phyloP scores from a whole-genome alignment of 2,888 invertebrate genomes.

The Cancer borealis region DNA sequence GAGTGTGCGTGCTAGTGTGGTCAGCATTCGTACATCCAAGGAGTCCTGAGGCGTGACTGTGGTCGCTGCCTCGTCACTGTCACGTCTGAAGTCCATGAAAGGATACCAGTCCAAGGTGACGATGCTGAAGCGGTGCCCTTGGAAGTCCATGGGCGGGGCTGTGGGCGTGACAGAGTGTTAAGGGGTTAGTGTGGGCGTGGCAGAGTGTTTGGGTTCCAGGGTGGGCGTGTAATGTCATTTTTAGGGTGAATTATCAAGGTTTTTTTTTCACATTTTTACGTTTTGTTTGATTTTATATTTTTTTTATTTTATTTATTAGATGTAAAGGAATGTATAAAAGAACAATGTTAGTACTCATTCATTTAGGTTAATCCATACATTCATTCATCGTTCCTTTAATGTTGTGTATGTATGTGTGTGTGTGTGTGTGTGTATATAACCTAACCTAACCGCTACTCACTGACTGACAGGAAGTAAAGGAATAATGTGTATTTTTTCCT shows the following conservation, averaged over 20 bases:
- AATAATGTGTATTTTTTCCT: too few species aligned
- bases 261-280: too few species aligned
- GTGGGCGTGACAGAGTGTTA: background rate
- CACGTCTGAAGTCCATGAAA: constrained; percentile 17
- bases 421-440: too few species aligned
- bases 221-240: background rate
- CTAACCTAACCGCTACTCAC: too few species aligned
- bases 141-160: constrained; percentile 31
- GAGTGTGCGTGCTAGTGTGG: constrained; percentile 14
- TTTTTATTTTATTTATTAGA: too few species aligned
- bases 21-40: constrained; percentile 57
- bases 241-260: background rate
- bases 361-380: too few species aligned
- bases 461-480: too few species aligned
- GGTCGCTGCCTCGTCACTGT: background rate
- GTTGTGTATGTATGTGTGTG: too few species aligned
- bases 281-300: too few species aligned
- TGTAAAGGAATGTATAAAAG: too few species aligned
- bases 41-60: constrained; percentile 57
- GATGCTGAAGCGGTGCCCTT: constrained; percentile 54
- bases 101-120: constrained; percentile 63
- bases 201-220: background rate
- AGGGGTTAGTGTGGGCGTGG: background rate
- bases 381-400: too few species aligned
- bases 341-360: too few species aligned